Base-by-base conservation (phyloP, 2,113 vertebrate genomes). In the Nansenia antarctica region DNA sequence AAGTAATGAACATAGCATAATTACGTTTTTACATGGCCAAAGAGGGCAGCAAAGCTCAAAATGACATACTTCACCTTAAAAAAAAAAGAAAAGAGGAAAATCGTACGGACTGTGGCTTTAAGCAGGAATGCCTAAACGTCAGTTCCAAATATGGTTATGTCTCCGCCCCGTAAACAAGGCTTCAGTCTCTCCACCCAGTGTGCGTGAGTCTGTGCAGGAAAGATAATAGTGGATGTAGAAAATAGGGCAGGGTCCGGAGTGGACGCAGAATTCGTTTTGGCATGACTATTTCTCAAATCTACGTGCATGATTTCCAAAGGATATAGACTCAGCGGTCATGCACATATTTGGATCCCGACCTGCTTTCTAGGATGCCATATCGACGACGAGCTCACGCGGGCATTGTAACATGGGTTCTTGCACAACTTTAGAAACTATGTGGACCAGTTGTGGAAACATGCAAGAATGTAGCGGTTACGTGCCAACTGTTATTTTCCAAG, bases 191-290 rank as follows among this genome's bases (percentile, higher is more conserved):
- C 82, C 85, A 71, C 84, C 80, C 80, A 49, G 47, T 53, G 74
- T 73, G 77, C 52, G 78, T 68, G 79, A 68, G 79, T 74, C 57
- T 77, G 83, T 63, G 35, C 70, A 26, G 70, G 64, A 61, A 58
- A 82, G 84, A 88, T 86, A 89, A 87, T 70, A 71, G 74, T 62
- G 76, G 81, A n/a, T n/a, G n/a, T n/a, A n/a, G n/a, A n/a, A 84
- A 81, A 78, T 68, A 58, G 75, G 78, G 75, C 74, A 71, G 83
- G 72, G 80, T 80, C 35, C 35, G 31, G 61, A 12, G 27, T 39
- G 27, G 6, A 22, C 24, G 35, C 8, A 68, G 18, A 9, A 31
- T 24, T 57, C 29, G 35, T 9, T 14, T 60, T 37, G 39, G 31
- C 32, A 35, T 22, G 30, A 55, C 22, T 29, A 12, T 34, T 59